A percentile compares a stretch with the other conserved stretches of the same genome.
phyloP scores from a whole-genome alignment of 2,888 invertebrate species.

The Ashinkailepas kermadecensis region DNA sequence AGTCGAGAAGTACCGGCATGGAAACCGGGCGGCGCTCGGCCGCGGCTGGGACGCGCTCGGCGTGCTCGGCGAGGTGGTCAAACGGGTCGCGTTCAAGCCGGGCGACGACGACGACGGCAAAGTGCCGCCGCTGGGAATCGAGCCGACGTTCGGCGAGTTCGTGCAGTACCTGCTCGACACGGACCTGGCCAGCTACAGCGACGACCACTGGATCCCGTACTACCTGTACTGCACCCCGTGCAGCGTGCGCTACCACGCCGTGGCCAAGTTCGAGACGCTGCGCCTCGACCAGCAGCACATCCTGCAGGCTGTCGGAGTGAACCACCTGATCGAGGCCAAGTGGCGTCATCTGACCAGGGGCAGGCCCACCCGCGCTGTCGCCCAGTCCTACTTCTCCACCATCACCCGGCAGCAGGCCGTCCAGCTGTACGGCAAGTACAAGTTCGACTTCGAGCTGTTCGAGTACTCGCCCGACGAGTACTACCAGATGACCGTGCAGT shows the following conservation, averaged over 20 bases:
- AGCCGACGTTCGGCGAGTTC: constrained; percentile 9
- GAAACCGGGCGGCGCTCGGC: constrained; percentile 25
- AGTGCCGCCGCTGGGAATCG: constrained; percentile 2
- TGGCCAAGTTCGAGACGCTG: constrained; percentile 52
- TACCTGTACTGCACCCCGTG: constrained; percentile 53
- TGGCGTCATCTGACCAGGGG: constrained; percentile 42
- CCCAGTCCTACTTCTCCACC: constrained; percentile 66
- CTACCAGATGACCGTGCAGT: background rate
- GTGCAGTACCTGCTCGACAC: constrained; percentile 27
- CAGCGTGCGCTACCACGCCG: constrained; percentile 48
- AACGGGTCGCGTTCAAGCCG: constrained; percentile 11
- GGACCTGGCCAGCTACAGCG: constrained; percentile 35
- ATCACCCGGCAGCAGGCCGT: constrained; percentile 64
- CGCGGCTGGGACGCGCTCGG: background rate
- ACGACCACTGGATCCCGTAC: constrained; percentile 55
- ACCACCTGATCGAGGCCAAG: constrained; percentile 38
- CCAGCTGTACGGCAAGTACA: constrained; percentile 70
- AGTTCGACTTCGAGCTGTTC: constrained; percentile 79
- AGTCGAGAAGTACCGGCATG: constrained; percentile 45
- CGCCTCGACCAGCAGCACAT: constrained; percentile 50
- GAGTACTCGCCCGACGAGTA: constrained; percentile 51
- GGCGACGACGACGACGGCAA: background rate
- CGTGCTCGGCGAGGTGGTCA: background rate
- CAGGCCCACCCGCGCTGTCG: constrained; percentile 61
- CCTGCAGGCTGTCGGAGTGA: constrained; percentile 40